phyloP scores from a whole-genome alignment of 2,888 invertebrate species.

The Rosalia funebris region DNA sequence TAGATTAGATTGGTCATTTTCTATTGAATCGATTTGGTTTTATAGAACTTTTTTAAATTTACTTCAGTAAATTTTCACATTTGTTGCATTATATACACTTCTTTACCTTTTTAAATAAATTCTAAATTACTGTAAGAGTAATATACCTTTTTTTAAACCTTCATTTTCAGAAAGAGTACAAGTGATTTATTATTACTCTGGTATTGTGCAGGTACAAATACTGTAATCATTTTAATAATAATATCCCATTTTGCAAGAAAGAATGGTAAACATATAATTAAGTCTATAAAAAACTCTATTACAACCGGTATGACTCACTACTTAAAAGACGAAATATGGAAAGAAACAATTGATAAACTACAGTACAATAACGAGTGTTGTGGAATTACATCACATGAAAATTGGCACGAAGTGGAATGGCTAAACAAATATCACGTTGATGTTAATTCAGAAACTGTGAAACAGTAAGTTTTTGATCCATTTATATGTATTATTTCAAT shows the following conservation, averaged over 20 bases:
- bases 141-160: too few species aligned
- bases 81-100: too few species aligned
- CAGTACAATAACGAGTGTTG: constrained; percentile 69
- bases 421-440: constrained; percentile 66
- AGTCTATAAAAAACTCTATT: constrained; percentile 66
- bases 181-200: constrained; percentile 57
- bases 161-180: constrained; percentile 60
- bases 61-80: too few species aligned
- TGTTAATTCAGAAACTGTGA: constrained; percentile 48
- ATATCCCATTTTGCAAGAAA: constrained; percentile 55
- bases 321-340: constrained; percentile 69
- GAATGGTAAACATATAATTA: constrained; percentile 59
- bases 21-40: too few species aligned
- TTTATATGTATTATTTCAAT: not conserved
- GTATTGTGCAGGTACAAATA: constrained; percentile 58
- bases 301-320: constrained; percentile 69
- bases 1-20: too few species aligned
- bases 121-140: too few species aligned
- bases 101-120: too few species aligned
- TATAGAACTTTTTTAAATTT: too few species aligned
- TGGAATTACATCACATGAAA: constrained; percentile 67
- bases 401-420: constrained; percentile 72
- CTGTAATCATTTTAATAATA: constrained; percentile 57
- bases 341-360: constrained; percentile 68
- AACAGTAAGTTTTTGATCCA: constrained; percentile 50